Percentiles rank a stretch among this genome's conserved stretches.
These are phyloP conservation scores for Pharmacophagus antenor DNA, from an alignment of 2,888 invertebrate species.

Conservation along the genomic window DNA sequence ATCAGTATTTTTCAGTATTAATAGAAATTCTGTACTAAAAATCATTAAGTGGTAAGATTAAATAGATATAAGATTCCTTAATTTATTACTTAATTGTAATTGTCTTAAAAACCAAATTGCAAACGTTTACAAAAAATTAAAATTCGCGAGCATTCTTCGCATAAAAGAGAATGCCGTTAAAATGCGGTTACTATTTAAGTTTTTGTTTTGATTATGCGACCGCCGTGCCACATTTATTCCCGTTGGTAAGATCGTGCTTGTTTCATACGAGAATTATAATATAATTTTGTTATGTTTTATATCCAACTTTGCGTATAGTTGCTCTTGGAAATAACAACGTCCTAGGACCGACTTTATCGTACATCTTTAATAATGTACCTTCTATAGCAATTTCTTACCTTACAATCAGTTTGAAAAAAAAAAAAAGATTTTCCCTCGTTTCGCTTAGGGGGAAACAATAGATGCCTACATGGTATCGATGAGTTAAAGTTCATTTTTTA, in stretches of 20 bases:
- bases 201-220: conserved; percentile 11
- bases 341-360: neutral
- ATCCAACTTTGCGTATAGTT: neutral
- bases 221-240: neutral
- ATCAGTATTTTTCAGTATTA: too few relatives aligned
- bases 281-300: neutral
- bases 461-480: conserved; percentile 19
- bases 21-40: too few relatives aligned
- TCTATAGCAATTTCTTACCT: conserved; percentile 7
- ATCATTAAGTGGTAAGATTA: too few relatives aligned
- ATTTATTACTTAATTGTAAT: neutral
- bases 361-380: neutral
- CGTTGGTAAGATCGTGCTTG: conserved; percentile 2
- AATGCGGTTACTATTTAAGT: conserved; percentile 13
- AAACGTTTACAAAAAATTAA: neutral
- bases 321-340: neutral
- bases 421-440: conserved; percentile 5
- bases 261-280: neutral
- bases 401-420: conserved; percentile 11
- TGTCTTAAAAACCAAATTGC: neutral
- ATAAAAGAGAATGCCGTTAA: conserved; percentile 11
- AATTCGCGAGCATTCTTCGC: neutral
- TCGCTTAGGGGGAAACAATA: conserved; percentile 19
- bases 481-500: conserved; percentile 20
- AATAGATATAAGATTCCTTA: neutral